Evolutionary conservation across 2,888 invertebrate genomes (phyloP), one percentile per base, ranked within the genome.

Genomic region (Calameuta pallipes): DNA sequence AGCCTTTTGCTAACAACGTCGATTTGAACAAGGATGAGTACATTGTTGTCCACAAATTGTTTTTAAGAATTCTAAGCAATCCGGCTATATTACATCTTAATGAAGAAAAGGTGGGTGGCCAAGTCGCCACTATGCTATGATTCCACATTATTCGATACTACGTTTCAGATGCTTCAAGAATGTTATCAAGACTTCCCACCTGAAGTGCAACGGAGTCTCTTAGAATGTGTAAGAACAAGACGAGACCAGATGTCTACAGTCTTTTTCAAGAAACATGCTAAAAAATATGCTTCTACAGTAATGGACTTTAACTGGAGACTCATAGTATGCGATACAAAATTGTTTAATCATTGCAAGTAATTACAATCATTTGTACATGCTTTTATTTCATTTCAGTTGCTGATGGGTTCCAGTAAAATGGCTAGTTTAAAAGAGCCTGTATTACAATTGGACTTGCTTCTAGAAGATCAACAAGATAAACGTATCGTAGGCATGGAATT

Each of bases 301-400:
- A 89, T 90, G 69, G 92, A 92, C 81, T 92, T 93, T 80, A 93
- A 94, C 85, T 94, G 93, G 93, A 92, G 92, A 87, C 82, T 94
- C 56, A 93, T 93, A 86, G 91, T 91, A 83, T 41, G 74, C 71
- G n/a, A 34, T 31, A 36, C 75, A 31, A 4, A 75, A 74, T 68
- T 71, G 41, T 77, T 69, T 56, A n/a, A 74, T 13, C 30, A 30
- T 73, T 37, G 37, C 30, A 37, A n/a, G 30, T 71, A 70, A 76
- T 69, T 35, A 76, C 56, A 13, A 12, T 41, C 33, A 75, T 34
- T 23, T 31, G 33, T 36, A 11, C 30, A 69, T 11, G 30, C 69
- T n/a, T 35, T 23, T 36, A 78, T 73, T 73, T 78, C 1, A 68
- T 85, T 84, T 33, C 78, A 91, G 91, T 92, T 93, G 89, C 85